A percentile compares a stretch with the other conserved stretches of the same genome.
phyloP scores from a whole-genome alignment of 2,797 vertebrate genomes.

The Propithecus perrieri region DNA sequence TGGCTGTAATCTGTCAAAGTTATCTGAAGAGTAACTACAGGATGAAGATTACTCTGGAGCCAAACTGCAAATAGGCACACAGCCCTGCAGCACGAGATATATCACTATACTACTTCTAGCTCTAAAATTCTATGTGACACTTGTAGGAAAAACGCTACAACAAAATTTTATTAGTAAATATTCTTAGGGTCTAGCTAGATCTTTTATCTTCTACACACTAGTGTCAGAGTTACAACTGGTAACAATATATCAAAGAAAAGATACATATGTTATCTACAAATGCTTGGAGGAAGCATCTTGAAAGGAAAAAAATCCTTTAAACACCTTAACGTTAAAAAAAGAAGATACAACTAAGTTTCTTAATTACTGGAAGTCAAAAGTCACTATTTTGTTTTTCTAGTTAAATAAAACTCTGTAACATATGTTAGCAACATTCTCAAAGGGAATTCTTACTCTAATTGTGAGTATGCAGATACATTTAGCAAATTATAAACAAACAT shows the following conservation, averaged over 20 bases:
- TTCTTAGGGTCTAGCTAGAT: not conserved
- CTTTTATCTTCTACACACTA: not conserved
- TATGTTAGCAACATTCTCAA: not conserved
- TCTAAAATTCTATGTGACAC: not conserved
- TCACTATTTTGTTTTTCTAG: not conserved
- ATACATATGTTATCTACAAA: not conserved
- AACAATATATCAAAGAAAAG: not conserved
- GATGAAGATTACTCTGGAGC: not conserved
- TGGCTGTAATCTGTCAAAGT: not conserved
- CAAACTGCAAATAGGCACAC: not conserved
- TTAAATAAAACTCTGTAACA: not conserved
- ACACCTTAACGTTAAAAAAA: not conserved
- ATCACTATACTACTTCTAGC: not conserved
- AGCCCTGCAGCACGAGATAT: not conserved
- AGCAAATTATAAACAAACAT: slow-evolving; percentile 18
- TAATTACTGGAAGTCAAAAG: not conserved
- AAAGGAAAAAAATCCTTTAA: not conserved
- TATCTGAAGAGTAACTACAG: not conserved
- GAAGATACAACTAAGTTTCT: not conserved
- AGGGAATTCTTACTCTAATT: not conserved
- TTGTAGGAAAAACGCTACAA: not conserved
- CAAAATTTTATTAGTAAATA: not conserved
- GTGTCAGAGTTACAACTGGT: not conserved
- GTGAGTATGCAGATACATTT: not conserved
- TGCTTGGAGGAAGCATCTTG: not conserved